A percentile compares a stretch with the other conserved stretches of the same genome.
These are phyloP conservation scores for Phalacrocorax pelagicus DNA, from an alignment of 2,113 vertebrate species.

Conservation along the genomic window DNA sequence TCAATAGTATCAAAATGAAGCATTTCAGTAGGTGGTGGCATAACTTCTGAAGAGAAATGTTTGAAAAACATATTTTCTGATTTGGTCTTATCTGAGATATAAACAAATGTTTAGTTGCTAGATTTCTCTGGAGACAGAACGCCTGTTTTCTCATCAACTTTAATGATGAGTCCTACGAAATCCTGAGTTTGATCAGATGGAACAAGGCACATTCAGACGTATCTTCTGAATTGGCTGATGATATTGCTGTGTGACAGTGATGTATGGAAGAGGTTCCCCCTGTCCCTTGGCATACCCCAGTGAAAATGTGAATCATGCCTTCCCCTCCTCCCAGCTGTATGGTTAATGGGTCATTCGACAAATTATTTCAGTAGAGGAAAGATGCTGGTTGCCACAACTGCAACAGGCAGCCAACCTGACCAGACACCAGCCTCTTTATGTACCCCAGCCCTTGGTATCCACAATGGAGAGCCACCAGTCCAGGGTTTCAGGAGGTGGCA, in stretches of 20 bases:
- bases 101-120: neutral
- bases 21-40: neutral
- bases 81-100: neutral
- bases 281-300: neutral
- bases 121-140: conserved; percentile 27
- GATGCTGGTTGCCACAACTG: neutral
- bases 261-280: conserved; percentile 9
- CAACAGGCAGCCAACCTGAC: neutral
- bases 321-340: neutral
- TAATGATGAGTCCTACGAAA: conserved; percentile 27
- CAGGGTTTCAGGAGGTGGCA: neutral
- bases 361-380: neutral
- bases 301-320: neutral
- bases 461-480: neutral
- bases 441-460: too few species aligned
- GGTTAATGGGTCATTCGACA: neutral
- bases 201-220: neutral
- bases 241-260: conserved; percentile 25
- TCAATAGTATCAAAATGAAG: conserved; percentile 3
- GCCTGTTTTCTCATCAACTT: conserved; percentile 45
- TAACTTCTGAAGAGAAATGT: neutral
- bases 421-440: neutral
- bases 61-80: neutral
- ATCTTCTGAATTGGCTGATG: neutral
- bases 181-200: conserved; percentile 3